A percentile compares a stretch with the other conserved stretches of the same genome.
Conservation (phyloP, 2,797 vertebrate genomes). For the Oryzias sinensis region DNA sequence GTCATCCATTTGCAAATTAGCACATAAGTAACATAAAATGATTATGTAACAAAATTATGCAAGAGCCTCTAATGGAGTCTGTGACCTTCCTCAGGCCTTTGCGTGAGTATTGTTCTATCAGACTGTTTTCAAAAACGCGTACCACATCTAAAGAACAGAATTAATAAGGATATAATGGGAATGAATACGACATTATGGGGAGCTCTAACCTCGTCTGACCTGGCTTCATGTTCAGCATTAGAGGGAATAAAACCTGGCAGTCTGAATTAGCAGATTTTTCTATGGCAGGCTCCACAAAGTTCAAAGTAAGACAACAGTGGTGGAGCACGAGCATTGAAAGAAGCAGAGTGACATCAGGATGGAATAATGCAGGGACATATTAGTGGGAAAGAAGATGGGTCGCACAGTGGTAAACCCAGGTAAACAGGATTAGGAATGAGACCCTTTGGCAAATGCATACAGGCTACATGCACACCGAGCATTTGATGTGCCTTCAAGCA, state of each 20-base stretch:
- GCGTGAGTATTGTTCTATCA: slow-evolving; percentile 34
- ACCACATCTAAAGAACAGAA: slow-evolving; percentile 18
- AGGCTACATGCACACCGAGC: too few species aligned
- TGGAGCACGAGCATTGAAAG: slow-evolving; percentile 25
- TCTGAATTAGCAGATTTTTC: slow-evolving; percentile 48
- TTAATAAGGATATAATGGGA: slow-evolving; percentile 25
- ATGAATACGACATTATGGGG: slow-evolving; percentile 25
- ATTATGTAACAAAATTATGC: slow-evolving; percentile 60
- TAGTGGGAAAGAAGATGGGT: slow-evolving; percentile 66
- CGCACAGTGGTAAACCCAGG: slow-evolving; percentile 54
- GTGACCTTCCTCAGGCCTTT: slow-evolving; percentile 36
- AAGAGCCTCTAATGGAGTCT: slow-evolving; percentile 60
- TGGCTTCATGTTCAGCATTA: slow-evolving; percentile 21
- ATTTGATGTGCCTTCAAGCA: too few species aligned
- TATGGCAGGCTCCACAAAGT: slow-evolving; percentile 39
- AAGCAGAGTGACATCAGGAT: slow-evolving; percentile 44
- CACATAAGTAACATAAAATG: slow-evolving; percentile 66
- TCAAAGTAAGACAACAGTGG: slow-evolving; percentile 29
- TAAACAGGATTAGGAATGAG: slow-evolving; percentile 79
- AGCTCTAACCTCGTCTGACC: slow-evolving; percentile 29
- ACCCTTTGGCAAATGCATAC: slow-evolving; percentile 67
- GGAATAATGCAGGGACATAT: slow-evolving; percentile 68
- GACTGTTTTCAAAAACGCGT: slow-evolving; percentile 18
- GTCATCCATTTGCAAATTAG: slow-evolving; percentile 47
- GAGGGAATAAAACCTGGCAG: slow-evolving; percentile 45